Evolutionary conservation across 2,888 invertebrate genomes (phyloP), one percentile per base, ranked within the genome.

Genomic region (Caenorhabditis afra): DNA sequence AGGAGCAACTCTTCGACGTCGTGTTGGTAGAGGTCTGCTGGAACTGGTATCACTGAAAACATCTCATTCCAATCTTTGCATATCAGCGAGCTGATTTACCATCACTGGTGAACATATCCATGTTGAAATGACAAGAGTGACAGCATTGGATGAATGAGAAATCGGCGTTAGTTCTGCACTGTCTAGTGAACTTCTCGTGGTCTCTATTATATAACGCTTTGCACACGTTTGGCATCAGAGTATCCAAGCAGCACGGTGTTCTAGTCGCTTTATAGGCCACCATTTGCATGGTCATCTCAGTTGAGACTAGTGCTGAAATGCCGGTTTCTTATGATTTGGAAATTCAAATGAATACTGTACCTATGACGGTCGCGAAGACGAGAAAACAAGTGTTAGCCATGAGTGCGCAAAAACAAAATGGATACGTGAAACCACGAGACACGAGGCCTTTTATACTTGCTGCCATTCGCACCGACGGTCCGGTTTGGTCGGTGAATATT

Each of bases 131-230:
- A 41, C 87, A 87, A n/a, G 82, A 81, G 52, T 83, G 81, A 44
- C 87, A 87, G 44, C 87, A 87, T 67, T 87, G 87, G 23, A 87
- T 83, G 68, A 87, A 87, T 23, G 83, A 82, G 68, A 87, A 87
- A 61, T 87, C 87, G 12, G 86, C 77, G 37, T 87, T 86, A 11
- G 53, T 79, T 49, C 87, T 81, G 59, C 87, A 87, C 22, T 80
- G 82, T 39, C 61, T 74, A n/a, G 82, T 65, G 79, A 87, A 87
- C 22, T 76, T 78, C 18, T 87, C 84, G 55, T 83, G 83, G 49
- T 86, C 83, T 61, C 81, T 20, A 49, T 85, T 83, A 55, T 85
- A 85, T 14, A 86, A 66, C 7, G 83, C 41, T 57, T 81, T 82
- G 57, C 85, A 87, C 22, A 85, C 85, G 29, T 82, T 82, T 4